phyloP scores from a whole-genome alignment of 2,888 invertebrate genomes.

The Leptura quadrifasciata region DNA sequence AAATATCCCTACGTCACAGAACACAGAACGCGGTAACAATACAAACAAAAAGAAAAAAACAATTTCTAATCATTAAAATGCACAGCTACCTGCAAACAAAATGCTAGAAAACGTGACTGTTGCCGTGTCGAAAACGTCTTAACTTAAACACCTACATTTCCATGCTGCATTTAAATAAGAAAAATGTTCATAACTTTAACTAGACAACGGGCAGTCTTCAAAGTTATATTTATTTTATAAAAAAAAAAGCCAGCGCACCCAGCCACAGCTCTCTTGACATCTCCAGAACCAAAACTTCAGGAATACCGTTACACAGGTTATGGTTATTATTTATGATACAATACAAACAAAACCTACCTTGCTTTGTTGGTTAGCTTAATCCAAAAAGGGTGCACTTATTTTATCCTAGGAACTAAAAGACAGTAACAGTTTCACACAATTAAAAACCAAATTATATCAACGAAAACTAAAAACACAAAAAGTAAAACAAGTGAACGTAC shows the following conservation, averaged over 20 bases:
- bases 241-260: background rate
- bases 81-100: conserved; percentile 21
- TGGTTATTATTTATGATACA: background rate
- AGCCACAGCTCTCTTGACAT: conserved; percentile 28
- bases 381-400: background rate
- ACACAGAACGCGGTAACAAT: conserved; percentile 1
- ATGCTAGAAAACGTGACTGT: conserved; percentile 19
- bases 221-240: background rate
- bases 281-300: conserved; percentile 18
- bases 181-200: background rate
- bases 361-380: conserved; percentile 2
- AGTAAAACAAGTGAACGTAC: conserved; percentile 12
- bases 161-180: background rate
- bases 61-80: conserved; percentile 37
- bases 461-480: conserved; percentile 24
- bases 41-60: conserved; percentile 34
- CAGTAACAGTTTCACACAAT: conserved; percentile 9
- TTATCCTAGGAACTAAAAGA: background rate
- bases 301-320: conserved; percentile 35
- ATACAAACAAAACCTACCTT: conserved; percentile 25
- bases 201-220: background rate
- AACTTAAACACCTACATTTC: conserved; percentile 12
- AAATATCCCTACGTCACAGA: background rate
- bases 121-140: conserved; percentile 8
- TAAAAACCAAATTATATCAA: conserved; percentile 8